Evolutionary conservation across 2,797 vertebrate genomes (phyloP).

Genomic region (Tadarida brasiliensis): DNA sequence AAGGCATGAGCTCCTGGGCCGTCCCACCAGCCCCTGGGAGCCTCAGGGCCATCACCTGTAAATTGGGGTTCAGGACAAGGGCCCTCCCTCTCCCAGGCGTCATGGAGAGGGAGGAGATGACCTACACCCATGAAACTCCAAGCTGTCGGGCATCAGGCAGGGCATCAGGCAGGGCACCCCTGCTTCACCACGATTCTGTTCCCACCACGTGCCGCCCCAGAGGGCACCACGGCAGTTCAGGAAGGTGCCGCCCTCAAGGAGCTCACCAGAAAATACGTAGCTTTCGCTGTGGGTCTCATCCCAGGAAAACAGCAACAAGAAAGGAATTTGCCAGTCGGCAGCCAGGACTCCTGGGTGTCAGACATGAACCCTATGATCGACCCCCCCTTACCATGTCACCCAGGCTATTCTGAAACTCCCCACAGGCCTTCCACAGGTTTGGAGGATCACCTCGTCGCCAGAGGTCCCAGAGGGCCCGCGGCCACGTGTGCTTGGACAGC

Average conservation of each 20-base stretch:
- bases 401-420: slow-evolving; percentile 38
- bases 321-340: neutral
- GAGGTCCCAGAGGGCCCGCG: neutral
- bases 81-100: too few species aligned
- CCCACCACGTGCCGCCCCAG: too few species aligned
- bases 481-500: slow-evolving; percentile 56
- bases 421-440: neutral
- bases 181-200: too few species aligned
- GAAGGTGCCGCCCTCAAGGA: neutral
- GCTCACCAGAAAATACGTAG: neutral
- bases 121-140: too few species aligned
- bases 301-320: neutral
- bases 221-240: too few species aligned
- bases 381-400: neutral
- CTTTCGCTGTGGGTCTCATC: neutral
- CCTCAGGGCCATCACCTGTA: too few species aligned
- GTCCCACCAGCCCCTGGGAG: too few species aligned
- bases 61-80: too few species aligned
- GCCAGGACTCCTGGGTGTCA: neutral
- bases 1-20: too few species aligned
- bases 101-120: too few species aligned
- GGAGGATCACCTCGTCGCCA: neutral
- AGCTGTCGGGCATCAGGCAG: too few species aligned
- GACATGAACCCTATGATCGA: neutral
- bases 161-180: too few species aligned